Base-by-base conservation (phyloP, 1,140 invertebrate genomes). In the Leptopilina boulardi region DNA sequence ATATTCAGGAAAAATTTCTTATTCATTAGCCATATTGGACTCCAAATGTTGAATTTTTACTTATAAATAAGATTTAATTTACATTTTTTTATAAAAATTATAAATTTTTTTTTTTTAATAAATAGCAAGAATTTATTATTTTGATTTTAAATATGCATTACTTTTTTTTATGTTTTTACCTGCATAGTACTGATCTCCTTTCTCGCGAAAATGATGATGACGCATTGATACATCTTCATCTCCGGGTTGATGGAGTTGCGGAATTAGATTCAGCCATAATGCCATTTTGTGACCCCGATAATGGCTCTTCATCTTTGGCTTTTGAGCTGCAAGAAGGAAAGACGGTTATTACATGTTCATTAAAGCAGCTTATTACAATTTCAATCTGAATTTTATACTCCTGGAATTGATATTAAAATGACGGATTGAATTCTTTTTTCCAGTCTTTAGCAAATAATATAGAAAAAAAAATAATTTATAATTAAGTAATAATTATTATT, bases 281-380 rank as follows among this genome's bases (percentile, higher is more conserved):
- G 96, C 96, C 92, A 98, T 95, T 90, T 98, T 97, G 89, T 97
- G 96, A 3, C 96, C 96, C 13, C 97, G 93, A 88, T 98, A 98
- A 90, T 97, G 97, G 82, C 94, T 95, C 84, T 93, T 94, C 92
- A 95, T 94, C 79, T 94, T 93, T 2, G 94, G 92, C 82, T 95
- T 95, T 38, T 92, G 90, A 51, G 94, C 95, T 96, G 88, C 56
- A 92, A 93, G 81, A 41, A 74, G 34, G 26, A 41, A 18, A 51
- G 47, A 18, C 13, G 15, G n/a, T 42, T 59, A 44, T 54, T 71
- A 71, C 10, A 18, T 5, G 70, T 41, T 71, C 41, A 71, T 42
- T 71, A 71, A n/a, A 38, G 19, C 3, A 23, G 18, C 18, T 21
- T 13, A 44, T 42, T 71, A 71, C 26, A 66, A 71, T 10, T 15